These are phyloP conservation scores for Progne subis DNA, from an alignment of 2,113 vertebrate species.

Conservation along the genomic window DNA sequence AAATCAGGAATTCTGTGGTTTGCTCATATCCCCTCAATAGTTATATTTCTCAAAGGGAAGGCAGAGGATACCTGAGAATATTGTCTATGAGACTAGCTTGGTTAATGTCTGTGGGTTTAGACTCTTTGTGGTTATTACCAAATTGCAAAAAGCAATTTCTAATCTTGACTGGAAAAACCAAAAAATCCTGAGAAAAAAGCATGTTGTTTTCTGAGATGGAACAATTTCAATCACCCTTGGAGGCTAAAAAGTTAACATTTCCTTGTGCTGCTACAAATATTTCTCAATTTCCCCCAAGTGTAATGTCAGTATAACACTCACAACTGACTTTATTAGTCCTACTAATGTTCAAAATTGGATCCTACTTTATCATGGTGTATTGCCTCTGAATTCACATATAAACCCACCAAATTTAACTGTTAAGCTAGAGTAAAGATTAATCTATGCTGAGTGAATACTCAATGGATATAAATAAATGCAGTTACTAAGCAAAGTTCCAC, in stretches of 20 bases:
- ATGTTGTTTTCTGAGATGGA: constrained; percentile 5
- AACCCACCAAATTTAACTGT: background rate
- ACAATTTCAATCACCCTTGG: background rate
- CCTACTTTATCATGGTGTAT: background rate
- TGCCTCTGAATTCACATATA: background rate
- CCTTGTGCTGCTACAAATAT: background rate
- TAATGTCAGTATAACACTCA: background rate
- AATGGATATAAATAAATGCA: background rate
- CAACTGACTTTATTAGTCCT: background rate
- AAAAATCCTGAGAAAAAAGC: background rate
- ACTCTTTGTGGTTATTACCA: background rate
- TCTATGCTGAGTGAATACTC: background rate
- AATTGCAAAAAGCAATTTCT: background rate
- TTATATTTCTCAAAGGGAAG: background rate
- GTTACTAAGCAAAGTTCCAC: background rate
- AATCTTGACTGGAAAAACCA: background rate
- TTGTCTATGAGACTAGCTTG: background rate
- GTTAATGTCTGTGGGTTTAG: background rate
- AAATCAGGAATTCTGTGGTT: background rate
- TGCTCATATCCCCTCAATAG: background rate
- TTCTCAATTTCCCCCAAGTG: background rate
- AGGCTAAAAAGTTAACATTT: constrained; percentile 4
- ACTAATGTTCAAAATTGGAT: background rate
- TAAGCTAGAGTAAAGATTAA: background rate
- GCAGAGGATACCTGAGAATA: background rate